Percentiles rank a stretch among this genome's conserved stretches.
Conservation (phyloP, 2,797 vertebrate species). For the Brachymystax lenok region DNA sequence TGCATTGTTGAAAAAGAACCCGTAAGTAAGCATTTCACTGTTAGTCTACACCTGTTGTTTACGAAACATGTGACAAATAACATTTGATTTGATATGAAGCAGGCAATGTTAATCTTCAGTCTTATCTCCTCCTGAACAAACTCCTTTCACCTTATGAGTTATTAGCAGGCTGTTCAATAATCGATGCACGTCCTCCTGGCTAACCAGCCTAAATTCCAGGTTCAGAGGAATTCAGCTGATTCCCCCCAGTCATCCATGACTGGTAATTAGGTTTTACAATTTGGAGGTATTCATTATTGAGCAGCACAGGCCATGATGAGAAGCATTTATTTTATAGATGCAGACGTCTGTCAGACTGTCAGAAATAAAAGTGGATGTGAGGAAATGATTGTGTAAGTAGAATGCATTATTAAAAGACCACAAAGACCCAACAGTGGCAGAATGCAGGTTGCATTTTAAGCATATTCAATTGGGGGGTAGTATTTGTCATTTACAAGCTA, state of each 20-base stretch:
- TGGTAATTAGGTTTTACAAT: slow-evolving; percentile 52
- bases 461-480: slow-evolving; percentile 15
- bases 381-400: slow-evolving; percentile 46
- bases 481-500: neutral
- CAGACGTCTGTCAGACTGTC: slow-evolving; percentile 3
- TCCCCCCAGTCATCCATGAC: slow-evolving; percentile 37
- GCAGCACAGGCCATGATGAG: neutral
- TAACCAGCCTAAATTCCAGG: neutral
- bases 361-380: slow-evolving; percentile 45
- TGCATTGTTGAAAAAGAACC: too few relatives aligned
- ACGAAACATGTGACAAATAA: too few relatives aligned
- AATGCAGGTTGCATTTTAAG: slow-evolving; percentile 37
- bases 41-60: too few relatives aligned
- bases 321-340: slow-evolving; percentile 5
- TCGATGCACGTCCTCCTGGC: neutral
- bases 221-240: too few relatives aligned
- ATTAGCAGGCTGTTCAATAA: slow-evolving; percentile 29
- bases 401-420: slow-evolving; percentile 45
- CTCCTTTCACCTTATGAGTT: slow-evolving; percentile 34
- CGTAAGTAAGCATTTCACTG: too few relatives aligned
- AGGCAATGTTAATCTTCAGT: too few relatives aligned
- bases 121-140: neutral
- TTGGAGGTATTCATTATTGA: slow-evolving; percentile 53
- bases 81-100: too few relatives aligned
- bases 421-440: slow-evolving; percentile 19